Base-by-base conservation (phyloP, 1,140 invertebrate species). In the Dinothrombium tinctorium region DNA sequence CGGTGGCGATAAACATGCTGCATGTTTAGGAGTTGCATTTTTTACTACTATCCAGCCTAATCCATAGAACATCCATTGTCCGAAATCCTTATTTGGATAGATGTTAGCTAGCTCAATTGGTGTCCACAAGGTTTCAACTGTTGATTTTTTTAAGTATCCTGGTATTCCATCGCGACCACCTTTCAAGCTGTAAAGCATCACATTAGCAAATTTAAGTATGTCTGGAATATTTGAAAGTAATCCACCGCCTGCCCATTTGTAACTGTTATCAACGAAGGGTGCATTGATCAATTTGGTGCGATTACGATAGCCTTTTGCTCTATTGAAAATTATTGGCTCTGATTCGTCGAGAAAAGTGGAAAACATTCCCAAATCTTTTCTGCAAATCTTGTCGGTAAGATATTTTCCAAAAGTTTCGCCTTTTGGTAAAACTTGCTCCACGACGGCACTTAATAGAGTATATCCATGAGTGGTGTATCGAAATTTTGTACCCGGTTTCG, bases 201-300 rank as follows among this genome's bases (percentile, higher is more conserved):
- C 55, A 51, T 72, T 68, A 9, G 61, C 69, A 54, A 73, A 72
- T 29, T 57, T 59, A 0, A 64, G 33, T 2, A 74, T 49, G 51
- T 74, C 71, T 4, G 43, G 48, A 11, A 65, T 61, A 25, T 59
- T 70, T 1, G 71, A 74, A 7, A 72, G 44, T 35, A 74, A 55
- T 21, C 71, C 71, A 15, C 72, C 72, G n/a, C 71, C 72, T 6
- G 70, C 71, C 64, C 65, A 71, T 55, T 74, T 73, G 51, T 68
- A 69, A 0, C 69, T 71, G 44, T 64, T 63, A 49, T 74, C 67
- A 5, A 72, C 68, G 52, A 65, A 67, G 1, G 68, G 69, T 8
- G 62, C 60, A 54, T 73, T 74, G 4, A 55, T 46, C 7, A 73
- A 25, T 38, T 38, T 38, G 11, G 4, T 15, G 4, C 9, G 6